Conservation (phyloP, 2,113 vertebrate genomes). For the Cebidichthys violaceus region DNA sequence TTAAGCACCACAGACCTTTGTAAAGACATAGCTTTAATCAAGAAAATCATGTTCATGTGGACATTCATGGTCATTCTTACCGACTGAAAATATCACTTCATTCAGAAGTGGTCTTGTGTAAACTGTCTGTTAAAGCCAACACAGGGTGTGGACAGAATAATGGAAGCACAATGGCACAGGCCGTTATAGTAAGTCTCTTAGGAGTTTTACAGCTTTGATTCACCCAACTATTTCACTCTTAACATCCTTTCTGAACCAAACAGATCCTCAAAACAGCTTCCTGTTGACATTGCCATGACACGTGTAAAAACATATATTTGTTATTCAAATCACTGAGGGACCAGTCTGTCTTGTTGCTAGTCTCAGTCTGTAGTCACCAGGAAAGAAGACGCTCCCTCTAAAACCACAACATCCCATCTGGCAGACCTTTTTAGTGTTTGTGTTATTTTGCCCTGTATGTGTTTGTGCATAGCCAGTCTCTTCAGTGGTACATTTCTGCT, state of each 20-base stretch:
- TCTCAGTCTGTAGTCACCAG: background rate
- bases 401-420: background rate
- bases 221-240: background rate
- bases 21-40: constrained; percentile 24
- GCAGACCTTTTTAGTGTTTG: constrained; percentile 11
- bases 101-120: constrained; percentile 11
- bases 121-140: constrained; percentile 31
- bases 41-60: constrained; percentile 19
- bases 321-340: constrained; percentile 20
- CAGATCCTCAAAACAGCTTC: background rate
- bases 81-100: constrained; percentile 57
- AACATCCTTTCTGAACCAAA: background rate
- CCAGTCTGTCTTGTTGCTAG: background rate
- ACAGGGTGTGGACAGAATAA: constrained; percentile 27
- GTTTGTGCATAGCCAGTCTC: background rate
- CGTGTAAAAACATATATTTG: constrained; percentile 6
- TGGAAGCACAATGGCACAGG: constrained; percentile 27
- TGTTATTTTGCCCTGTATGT: constrained; percentile 36
- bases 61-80: constrained; percentile 1
- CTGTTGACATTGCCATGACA: background rate
- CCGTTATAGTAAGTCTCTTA: background rate
- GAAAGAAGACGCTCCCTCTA: background rate
- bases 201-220: background rate
- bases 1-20: constrained; percentile 23
- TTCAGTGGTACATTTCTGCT: constrained; percentile 30